Base-by-base conservation (phyloP, 2,113 vertebrate genomes). In the Corapipo altera region DNA sequence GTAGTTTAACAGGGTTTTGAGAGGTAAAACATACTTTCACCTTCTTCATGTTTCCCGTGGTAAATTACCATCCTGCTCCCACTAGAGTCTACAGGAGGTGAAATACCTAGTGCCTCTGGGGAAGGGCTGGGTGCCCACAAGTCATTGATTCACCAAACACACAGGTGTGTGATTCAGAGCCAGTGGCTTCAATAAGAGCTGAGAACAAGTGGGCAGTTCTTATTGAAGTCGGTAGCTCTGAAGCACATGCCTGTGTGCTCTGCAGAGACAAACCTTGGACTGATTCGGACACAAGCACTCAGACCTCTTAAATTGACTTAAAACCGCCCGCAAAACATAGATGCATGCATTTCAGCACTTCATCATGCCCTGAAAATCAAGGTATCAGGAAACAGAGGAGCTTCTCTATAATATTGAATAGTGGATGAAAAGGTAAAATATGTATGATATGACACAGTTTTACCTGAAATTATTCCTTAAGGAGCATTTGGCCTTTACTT, bases 231-330 rank as follows among this genome's bases (percentile, higher is more conserved):
- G 48, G 7, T 17, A 41, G 5, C 64, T 90, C 58, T 39, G 59
- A 88, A 88, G 85, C 89, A 95, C 81, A 58, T 35, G 23, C 18
- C n/a, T 70, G 21, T 7, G 1, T 54, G 30, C 49, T 90, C 41
- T 70, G 27, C 1, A 1, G 64, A 51, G 57, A 28, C 27, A 64
- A 74, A 87, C 33, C 11, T 20, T 52, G 39, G 11, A 12, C 7
- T 59, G 44, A 41, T 32, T 75, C 0, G 0, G 15, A 7, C 16
- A 54, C 17, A 58, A 74, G 37, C 41, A 39, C 4, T 3, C 15
- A 52, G 15, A 41, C 12, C 8, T 22, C 32, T 49, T 69, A 77
- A 73, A 85, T 20, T 61, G 64, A 8, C 32, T 83, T 69, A 22
- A 95, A 95, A 91, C 69, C 33, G 44, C 11, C 21, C 35, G 39